Percentiles rank a stretch among this genome's conserved stretches.
These are phyloP conservation scores for Drosophila longiperda DNA, from an alignment of 2,888 invertebrate genomes.

Conservation along the genomic window DNA sequence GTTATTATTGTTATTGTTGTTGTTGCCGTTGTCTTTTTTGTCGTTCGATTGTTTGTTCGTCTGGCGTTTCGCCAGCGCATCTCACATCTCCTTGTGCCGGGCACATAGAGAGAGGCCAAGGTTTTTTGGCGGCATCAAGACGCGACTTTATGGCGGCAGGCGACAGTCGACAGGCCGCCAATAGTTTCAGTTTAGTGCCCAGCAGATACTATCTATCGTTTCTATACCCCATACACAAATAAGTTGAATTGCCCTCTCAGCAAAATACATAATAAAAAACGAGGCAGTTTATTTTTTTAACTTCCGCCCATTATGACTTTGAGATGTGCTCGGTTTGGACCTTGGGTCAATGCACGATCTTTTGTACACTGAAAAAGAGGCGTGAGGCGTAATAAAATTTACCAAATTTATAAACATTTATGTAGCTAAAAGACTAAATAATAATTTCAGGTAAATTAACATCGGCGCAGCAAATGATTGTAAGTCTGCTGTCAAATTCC, in stretches of 20 bases:
- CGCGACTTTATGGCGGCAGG: constrained; percentile 79
- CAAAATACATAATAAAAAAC: constrained; percentile 34
- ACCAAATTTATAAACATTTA: neutral
- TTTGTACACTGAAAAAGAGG: constrained; percentile 6
- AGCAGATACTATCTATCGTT: constrained; percentile 42
- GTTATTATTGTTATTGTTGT: constrained; percentile 12
- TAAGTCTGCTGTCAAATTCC: neutral
- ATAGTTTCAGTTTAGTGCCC: constrained; percentile 69
- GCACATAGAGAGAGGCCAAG: constrained; percentile 66
- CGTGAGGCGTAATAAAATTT: neutral
- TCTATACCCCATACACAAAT: constrained; percentile 15
- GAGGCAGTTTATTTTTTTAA: constrained; percentile 30
- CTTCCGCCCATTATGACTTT: constrained; percentile 29
- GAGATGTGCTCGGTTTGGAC: constrained; percentile 8
- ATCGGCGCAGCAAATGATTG: neutral
- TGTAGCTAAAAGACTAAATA: neutral
- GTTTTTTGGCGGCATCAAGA: constrained; percentile 78
- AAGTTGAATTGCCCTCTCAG: constrained; percentile 35
- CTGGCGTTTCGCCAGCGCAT: constrained; percentile 64
- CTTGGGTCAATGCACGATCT: constrained; percentile 47
- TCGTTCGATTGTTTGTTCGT: constrained; percentile 43
- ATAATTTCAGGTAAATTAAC: constrained; percentile 3
- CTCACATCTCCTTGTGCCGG: constrained; percentile 59
- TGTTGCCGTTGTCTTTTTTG: constrained; percentile 14
- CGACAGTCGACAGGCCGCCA: constrained; percentile 62